These are phyloP conservation scores for Temnothorax curvispinosus DNA, from an alignment of 1,140 invertebrate genomes.

Conservation along the genomic window DNA sequence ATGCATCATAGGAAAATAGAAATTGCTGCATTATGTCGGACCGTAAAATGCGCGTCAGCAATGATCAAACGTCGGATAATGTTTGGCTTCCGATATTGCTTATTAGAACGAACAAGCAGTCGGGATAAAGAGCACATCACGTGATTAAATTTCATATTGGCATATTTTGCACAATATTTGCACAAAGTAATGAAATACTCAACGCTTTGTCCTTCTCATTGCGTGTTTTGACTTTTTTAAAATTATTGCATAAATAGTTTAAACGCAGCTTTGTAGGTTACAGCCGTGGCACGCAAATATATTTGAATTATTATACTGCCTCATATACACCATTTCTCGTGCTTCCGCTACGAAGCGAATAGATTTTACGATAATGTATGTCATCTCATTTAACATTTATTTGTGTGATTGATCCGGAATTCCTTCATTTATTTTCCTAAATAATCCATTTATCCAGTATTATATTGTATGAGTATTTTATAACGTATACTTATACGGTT, in stretches of 20 bases:
- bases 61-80: conserved; percentile 36
- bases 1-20: conserved; percentile 50
- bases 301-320: not conserved
- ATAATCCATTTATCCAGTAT: not conserved
- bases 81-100: conserved; percentile 35
- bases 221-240: not conserved
- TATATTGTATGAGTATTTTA: not conserved
- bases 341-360: not conserved
- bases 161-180: not conserved
- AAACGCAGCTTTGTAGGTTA: not conserved
- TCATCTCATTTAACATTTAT: not conserved
- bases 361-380: not conserved
- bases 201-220: not conserved
- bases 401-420: not conserved
- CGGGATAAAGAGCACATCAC: not conserved
- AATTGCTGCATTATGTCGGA: conserved; percentile 47
- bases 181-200: not conserved
- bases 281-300: not conserved
- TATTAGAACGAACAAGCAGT: not conserved
- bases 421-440: not conserved
- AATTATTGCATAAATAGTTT: not conserved
- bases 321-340: not conserved
- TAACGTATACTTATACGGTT: not conserved
- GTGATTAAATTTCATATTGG: not conserved
- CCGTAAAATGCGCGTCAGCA: conserved; percentile 10